Conservation (phyloP, 2,113 vertebrate genomes). For the Nothoprocta pentlandii region DNA sequence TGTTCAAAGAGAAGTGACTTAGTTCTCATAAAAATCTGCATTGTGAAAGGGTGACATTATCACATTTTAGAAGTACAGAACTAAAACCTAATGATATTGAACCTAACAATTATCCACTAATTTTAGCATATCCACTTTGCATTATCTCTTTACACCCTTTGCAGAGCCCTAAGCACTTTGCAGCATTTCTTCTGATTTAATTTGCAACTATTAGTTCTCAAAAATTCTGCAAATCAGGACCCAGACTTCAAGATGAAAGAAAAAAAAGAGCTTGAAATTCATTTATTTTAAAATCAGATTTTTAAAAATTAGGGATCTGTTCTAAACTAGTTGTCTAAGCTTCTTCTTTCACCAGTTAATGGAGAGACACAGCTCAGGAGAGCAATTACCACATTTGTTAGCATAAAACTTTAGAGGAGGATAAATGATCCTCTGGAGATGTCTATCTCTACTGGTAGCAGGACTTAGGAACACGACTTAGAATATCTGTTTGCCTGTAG, state of each 20-base stretch:
- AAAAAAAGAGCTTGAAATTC: not conserved
- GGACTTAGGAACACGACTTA: not conserved
- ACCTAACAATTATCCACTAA: not conserved
- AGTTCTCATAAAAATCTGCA: slow-evolving; percentile 7
- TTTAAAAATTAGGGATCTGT: not conserved
- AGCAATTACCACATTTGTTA: not conserved
- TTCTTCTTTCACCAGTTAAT: not conserved
- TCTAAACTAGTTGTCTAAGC: not conserved
- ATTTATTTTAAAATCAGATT: not conserved
- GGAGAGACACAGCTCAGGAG: not conserved
- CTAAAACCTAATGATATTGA: not conserved
- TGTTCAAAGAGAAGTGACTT: not conserved
- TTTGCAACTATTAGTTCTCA: fast-evolving
- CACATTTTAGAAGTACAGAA: not conserved
- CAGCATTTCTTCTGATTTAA: not conserved
- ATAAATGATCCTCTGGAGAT: not conserved
- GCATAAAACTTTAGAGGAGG: not conserved
- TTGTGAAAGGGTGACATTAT: not conserved
- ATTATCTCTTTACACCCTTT: not conserved
- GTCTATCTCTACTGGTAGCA: not conserved
- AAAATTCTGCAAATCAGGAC: not conserved
- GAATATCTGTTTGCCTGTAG: not conserved
- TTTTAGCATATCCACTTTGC: not conserved
- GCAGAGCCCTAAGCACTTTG: not conserved
- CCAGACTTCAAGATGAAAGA: not conserved